These are phyloP conservation scores for Drosophila santomea DNA, from an alignment of 1,140 invertebrate species.

Conservation along the genomic window DNA sequence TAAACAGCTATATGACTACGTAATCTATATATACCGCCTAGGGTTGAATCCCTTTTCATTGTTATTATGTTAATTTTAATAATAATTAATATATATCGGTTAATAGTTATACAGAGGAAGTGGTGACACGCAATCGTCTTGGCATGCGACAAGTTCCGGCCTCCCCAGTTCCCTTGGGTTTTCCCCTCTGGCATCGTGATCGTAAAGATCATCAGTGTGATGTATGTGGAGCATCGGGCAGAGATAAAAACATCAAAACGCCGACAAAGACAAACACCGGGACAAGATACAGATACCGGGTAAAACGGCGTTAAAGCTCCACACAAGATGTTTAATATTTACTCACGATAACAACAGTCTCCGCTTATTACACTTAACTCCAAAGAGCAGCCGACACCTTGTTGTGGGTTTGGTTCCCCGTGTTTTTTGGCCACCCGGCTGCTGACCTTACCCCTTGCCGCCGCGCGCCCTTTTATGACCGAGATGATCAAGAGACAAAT, in stretches of 20 bases:
- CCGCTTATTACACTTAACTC: constrained; percentile 16
- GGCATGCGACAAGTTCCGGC: constrained; percentile 77
- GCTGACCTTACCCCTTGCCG: constrained; percentile 35
- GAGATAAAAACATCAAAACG: constrained; percentile 67
- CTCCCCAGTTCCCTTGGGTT: not conserved
- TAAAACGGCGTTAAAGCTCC: constrained; percentile 55
- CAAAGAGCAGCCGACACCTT: constrained; percentile 36
- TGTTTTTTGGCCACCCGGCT: constrained; percentile 21
- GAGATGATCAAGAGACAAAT: constrained; percentile 58
- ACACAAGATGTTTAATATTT: constrained; percentile 70
- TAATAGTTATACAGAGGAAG: constrained; percentile 1
- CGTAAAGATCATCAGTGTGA: constrained; percentile 44
- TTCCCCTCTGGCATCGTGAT: constrained; percentile 6
- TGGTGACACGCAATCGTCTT: constrained; percentile 46
- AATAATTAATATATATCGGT: not conserved
- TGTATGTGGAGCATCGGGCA: constrained; percentile 66
- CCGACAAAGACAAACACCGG: constrained; percentile 62
- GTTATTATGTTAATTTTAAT: not conserved
- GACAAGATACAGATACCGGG: constrained; percentile 19
- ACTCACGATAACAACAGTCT: constrained; percentile 59
- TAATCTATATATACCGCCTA: not conserved
- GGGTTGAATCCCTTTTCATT: not conserved
- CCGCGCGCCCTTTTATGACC: constrained; percentile 31
- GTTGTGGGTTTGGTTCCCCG: not conserved
- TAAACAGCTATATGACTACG: constrained; percentile 3